Evolutionary conservation across 2,888 invertebrate genomes (phyloP), one percentile per base, ranked within the genome.

Genomic region (Apamea monoglypha): DNA sequence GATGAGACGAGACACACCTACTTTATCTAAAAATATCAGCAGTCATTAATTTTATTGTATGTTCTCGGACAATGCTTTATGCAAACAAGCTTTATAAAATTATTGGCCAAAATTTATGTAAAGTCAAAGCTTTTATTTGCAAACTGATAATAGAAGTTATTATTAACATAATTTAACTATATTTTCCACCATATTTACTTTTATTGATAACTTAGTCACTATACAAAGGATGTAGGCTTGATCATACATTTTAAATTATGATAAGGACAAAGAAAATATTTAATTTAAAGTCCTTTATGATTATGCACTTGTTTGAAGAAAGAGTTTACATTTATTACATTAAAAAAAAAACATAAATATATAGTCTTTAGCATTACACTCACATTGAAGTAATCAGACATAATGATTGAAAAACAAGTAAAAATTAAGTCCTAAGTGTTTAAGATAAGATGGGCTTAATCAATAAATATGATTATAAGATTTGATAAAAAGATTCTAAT

Each of bases 251-350:
- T 32, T 50, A 67, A 74, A 47, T 59, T n/a, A 74, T 68, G 63
- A 77, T 67, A 71, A 67, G 25, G 8, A 2, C 1, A 63, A 64
- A 40, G 53, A 29, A 71, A 76, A 76, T 71, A 74, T 81, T 70
- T 47, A 61, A 68, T 10, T 70, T 2, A 44, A 59, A n/a, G 10
- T 25, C 8, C 69, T 74, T 85, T 81, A 66, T 70, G 29, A 29
- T 21, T 67, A 29, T 36, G 36, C n/a, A 84, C 7, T 40, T 66
- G 61, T 59, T 81, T 80, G 12, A 59, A 59, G 47, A 56, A 40
- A 78, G 8, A 44, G 73, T 53, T 81, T 73, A 61, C 69, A 83
- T 83, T n/a, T n/a, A n/a, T n/a, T n/a, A n/a, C n/a, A n/a, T n/a
- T n/a, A n/a, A n/a, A n/a, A n/a, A n/a, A n/a, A n/a, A n/a, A n/a